Percentiles rank a stretch among this genome's conserved stretches.
Conservation (phyloP, 2,888 invertebrate species). For the Harmothoe impar region DNA sequence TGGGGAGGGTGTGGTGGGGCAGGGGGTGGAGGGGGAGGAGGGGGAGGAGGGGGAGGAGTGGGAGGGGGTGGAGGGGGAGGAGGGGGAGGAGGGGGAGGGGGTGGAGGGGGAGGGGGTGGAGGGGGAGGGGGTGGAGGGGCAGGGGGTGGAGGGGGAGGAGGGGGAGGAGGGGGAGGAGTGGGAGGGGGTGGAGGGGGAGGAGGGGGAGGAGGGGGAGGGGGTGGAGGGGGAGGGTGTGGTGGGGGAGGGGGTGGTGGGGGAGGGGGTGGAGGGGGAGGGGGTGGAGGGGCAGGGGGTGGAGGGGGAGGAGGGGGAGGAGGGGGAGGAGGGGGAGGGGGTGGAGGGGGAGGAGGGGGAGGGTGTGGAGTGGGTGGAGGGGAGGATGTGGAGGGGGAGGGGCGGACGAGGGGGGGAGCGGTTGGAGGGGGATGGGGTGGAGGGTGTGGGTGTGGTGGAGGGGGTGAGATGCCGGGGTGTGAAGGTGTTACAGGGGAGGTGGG, state of each 20-base stretch:
- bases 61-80: no score
- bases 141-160: not conserved
- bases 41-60: no score
- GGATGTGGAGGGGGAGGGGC: not conserved
- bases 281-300: not conserved
- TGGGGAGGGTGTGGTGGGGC: no score
- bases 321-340: not conserved
- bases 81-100: no score
- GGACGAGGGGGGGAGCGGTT: no score
- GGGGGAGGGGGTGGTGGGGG: not conserved
- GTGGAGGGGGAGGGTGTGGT: no score
- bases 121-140: not conserved
- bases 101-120: not conserved
- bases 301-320: not conserved
- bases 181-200: no score
- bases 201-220: not conserved
- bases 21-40: no score
- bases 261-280: not conserved
- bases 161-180: not conserved
- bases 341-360: not conserved
- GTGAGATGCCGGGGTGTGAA: no score
- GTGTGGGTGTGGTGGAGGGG: no score
- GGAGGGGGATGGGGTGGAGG: no score
- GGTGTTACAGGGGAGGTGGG: no score
- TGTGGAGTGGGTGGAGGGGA: not conserved